Percentiles rank a stretch among this genome's conserved stretches.
Evolutionary conservation across 2,888 invertebrate genomes (phyloP).

Genomic region (Brenthis daphne): DNA sequence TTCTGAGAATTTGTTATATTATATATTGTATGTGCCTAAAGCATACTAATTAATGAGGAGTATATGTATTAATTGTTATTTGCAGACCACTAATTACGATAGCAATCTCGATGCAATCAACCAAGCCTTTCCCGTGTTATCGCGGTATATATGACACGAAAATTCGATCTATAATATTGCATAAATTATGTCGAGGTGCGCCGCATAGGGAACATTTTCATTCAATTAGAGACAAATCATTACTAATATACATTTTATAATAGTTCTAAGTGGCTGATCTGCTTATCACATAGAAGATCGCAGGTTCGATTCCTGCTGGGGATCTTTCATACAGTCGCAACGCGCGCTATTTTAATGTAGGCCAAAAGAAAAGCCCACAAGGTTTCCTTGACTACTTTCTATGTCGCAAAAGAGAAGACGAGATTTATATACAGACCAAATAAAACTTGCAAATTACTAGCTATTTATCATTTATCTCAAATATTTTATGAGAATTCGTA

Average conservation of each 20-base stretch:
- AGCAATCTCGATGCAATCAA: conserved; percentile 22
- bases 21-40: background rate
- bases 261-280: too few relatives aligned
- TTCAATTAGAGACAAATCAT: conserved; percentile 5
- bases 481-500: conserved; percentile 15
- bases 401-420: too few relatives aligned
- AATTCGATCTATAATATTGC: conserved; percentile 21
- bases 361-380: too few relatives aligned
- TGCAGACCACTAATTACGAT: conserved; percentile 21
- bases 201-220: background rate
- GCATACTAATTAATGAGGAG: background rate
- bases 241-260: background rate
- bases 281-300: background rate
- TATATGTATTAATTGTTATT: conserved; percentile 6
- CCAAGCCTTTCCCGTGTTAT: conserved; percentile 14
- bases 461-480: background rate
- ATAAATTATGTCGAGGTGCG: conserved; percentile 16
- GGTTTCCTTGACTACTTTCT: too few relatives aligned
- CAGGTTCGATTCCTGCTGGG: background rate
- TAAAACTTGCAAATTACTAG: background rate
- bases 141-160: conserved; percentile 14
- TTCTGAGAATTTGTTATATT: too few relatives aligned
- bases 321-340: background rate
- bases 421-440: too few relatives aligned
- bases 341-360: too few relatives aligned